Evolutionary conservation across 2,888 invertebrate species (phyloP).

Genomic region (Artemia sinica): DNA sequence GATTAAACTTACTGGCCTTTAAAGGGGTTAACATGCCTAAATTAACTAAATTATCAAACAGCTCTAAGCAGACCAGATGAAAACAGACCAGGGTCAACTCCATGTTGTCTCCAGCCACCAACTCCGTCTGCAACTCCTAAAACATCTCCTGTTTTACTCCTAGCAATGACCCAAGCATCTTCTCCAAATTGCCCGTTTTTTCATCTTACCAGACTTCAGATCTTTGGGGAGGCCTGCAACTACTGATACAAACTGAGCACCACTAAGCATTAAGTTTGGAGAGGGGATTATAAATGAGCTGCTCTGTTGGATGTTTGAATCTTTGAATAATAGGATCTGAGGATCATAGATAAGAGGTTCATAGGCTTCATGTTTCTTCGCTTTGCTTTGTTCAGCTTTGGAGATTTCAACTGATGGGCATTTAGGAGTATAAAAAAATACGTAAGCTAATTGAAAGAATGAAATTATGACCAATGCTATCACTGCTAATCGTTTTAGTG

Average conservation of each 20-base stretch:
- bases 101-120: slow-evolving; percentile 94
- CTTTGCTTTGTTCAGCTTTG: too few relatives aligned
- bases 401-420: too few relatives aligned
- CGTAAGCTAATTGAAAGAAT: too few relatives aligned
- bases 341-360: too few relatives aligned
- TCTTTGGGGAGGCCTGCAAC: slow-evolving; percentile 88
- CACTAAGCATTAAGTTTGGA: background rate
- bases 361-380: too few relatives aligned
- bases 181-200: slow-evolving; percentile 87
- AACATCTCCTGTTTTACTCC: slow-evolving; percentile 64
- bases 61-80: slow-evolving; percentile 83
- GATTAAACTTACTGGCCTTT: slow-evolving; percentile 69
- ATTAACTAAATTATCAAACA: slow-evolving; percentile 75
- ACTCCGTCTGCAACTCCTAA: slow-evolving; percentile 99
- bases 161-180: slow-evolving; percentile 81
- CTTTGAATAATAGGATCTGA: too few relatives aligned
- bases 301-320: background rate
- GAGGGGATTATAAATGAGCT: background rate
- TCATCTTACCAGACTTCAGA: slow-evolving; percentile 54
- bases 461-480: too few relatives aligned
- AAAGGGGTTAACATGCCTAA: slow-evolving; percentile 71
- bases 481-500: too few relatives aligned
- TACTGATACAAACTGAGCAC: slow-evolving; percentile 47
- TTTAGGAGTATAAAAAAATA: too few relatives aligned
- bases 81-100: slow-evolving; percentile 92